Conservation (phyloP, 2,113 vertebrate genomes). For the Corvus moneduloides region DNA sequence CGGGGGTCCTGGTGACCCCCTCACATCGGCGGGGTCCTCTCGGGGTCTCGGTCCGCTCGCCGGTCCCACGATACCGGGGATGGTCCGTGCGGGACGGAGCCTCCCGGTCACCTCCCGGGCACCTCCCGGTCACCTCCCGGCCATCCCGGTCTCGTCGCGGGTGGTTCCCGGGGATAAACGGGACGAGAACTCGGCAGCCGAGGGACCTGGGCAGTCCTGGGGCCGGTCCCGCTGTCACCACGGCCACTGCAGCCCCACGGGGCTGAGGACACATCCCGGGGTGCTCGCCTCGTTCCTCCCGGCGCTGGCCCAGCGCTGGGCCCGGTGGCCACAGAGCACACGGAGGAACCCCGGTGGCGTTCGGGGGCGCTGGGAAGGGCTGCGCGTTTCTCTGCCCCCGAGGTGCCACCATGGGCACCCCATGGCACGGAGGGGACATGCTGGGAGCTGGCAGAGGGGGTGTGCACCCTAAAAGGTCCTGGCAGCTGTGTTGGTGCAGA, state of each 20-base stretch:
- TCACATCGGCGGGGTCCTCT: not conserved
- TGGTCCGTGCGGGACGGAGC: not conserved
- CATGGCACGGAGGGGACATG: not conserved
- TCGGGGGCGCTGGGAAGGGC: not conserved
- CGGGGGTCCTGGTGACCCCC: not conserved
- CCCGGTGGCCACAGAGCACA: rapidly evolving
- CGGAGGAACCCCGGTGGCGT: not conserved
- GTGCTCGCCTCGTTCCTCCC: not conserved
- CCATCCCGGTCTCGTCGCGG: rapidly evolving
- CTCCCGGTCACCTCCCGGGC: not conserved
- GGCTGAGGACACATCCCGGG: not conserved
- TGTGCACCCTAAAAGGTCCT: rapidly evolving
- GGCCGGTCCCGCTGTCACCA: not conserved
- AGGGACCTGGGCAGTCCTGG: not conserved
- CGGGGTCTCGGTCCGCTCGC: not conserved
- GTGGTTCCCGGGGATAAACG: not conserved
- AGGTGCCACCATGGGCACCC: not conserved
- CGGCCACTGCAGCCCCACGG: not conserved
- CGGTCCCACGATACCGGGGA: rapidly evolving
- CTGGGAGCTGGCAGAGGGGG: rapidly evolving
- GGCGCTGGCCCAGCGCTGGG: rapidly evolving
- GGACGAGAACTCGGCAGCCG: not conserved
- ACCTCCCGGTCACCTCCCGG: not conserved
- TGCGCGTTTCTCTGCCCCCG: not conserved
- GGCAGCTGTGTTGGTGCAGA: not conserved